Evolutionary conservation across 2,113 vertebrate genomes (phyloP).

Genomic region (Dromas ardeola): DNA sequence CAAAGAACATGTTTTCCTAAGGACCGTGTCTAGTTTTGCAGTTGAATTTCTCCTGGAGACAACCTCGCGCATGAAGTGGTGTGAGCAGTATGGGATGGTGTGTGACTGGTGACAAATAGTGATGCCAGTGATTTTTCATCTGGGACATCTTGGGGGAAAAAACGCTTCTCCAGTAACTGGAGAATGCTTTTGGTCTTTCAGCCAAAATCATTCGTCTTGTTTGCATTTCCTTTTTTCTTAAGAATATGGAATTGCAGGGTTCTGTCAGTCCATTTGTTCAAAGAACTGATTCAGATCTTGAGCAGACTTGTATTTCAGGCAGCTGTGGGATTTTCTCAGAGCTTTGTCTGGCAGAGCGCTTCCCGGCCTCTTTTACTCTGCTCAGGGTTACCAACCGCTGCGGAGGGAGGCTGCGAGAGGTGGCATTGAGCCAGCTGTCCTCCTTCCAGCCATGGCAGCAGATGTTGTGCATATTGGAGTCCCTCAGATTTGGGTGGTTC

Average conservation of each 20-base stretch:
- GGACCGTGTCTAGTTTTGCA: not conserved
- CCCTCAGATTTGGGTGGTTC: not conserved
- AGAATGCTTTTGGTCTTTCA: not conserved
- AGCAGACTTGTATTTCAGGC: not conserved
- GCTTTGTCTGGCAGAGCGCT: not conserved
- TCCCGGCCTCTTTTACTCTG: not conserved
- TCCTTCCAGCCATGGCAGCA: not conserved
- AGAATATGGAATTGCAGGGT: not conserved
- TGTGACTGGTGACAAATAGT: not conserved
- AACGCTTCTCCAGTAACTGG: not conserved
- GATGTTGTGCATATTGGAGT: not conserved
- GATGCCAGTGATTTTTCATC: not conserved
- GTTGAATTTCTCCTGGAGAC: not conserved
- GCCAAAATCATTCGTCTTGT: not conserved
- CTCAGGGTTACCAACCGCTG: not conserved
- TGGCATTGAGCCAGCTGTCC: not conserved
- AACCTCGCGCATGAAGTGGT: not conserved
- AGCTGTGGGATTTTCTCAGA: not conserved
- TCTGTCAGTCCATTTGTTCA: not conserved
- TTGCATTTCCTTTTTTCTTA: not conserved
- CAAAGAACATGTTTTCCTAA: not conserved
- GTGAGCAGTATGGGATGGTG: not conserved
- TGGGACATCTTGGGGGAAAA: not conserved
- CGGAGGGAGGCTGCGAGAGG: not conserved
- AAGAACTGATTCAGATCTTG: not conserved